Percentiles rank a stretch among this genome's conserved stretches.
These are phyloP conservation scores for Lithosia quadra DNA, from an alignment of 2,888 invertebrate species.

Conservation along the genomic window DNA sequence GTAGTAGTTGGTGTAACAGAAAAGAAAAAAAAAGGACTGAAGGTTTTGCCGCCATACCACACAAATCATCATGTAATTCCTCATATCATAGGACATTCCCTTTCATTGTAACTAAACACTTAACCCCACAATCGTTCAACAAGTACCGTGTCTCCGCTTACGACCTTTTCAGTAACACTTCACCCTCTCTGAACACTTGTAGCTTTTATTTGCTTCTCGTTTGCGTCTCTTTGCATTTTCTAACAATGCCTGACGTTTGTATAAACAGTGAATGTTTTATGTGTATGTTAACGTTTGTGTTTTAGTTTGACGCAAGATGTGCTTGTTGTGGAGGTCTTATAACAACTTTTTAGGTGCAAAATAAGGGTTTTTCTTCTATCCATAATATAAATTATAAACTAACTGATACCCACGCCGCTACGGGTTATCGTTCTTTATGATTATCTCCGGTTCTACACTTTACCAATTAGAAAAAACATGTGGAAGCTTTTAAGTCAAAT, in stretches of 20 bases:
- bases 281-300: neutral
- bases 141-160: slow-evolving; percentile 27
- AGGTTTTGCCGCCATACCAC: neutral
- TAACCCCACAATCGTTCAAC: slow-evolving; percentile 25
- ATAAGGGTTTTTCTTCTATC: too few species aligned
- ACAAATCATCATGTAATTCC: neutral
- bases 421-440: too few species aligned
- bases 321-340: neutral
- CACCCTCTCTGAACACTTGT: slow-evolving; percentile 45
- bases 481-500: too few species aligned
- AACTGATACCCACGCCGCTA: too few species aligned
- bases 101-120: slow-evolving; percentile 13
- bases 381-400: too few species aligned
- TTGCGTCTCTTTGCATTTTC: slow-evolving; percentile 34
- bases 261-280: slow-evolving; percentile 11
- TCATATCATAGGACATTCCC: neutral
- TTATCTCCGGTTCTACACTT: too few species aligned
- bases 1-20: too few species aligned
- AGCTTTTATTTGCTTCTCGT: slow-evolving; percentile 50
- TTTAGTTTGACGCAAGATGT: neutral
- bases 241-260: slow-evolving; percentile 21
- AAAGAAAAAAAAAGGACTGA: too few species aligned
- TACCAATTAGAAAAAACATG: too few species aligned
- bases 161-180: slow-evolving; percentile 28
- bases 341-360: too few species aligned